A percentile compares a stretch with the other conserved stretches of the same genome.
phyloP scores from a whole-genome alignment of 2,797 vertebrate genomes.

The Sardinella longiceps region DNA sequence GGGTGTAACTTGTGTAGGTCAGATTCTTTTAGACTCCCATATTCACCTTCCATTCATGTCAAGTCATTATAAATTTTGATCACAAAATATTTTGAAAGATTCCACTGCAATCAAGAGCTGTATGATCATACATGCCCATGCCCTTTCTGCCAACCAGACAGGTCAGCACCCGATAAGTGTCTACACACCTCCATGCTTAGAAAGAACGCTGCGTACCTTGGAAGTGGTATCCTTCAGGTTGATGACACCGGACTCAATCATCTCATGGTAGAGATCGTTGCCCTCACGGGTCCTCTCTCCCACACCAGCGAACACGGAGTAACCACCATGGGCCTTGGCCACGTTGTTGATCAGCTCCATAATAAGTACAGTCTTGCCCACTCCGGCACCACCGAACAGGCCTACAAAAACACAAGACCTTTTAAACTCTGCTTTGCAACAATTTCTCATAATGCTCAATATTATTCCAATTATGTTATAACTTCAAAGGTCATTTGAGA shows the following conservation, averaged over 20 bases:
- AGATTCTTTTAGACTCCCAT: too few species aligned
- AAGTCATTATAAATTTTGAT: neutral
- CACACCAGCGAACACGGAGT: slow-evolving; percentile 95
- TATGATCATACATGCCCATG: too few species aligned
- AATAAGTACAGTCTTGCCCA: slow-evolving; percentile 96
- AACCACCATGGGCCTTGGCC: slow-evolving; percentile 96
- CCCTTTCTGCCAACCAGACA: too few species aligned
- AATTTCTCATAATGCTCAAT: too few species aligned
- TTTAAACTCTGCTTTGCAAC: too few species aligned
- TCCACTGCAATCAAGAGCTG: too few species aligned
- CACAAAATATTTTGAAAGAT: too few species aligned
- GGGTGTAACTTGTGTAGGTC: neutral
- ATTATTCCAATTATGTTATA: too few species aligned
- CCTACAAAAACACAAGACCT: slow-evolving; percentile 71
- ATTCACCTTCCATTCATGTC: neutral
- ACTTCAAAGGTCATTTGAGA: too few species aligned
- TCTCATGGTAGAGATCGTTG: slow-evolving; percentile 97
- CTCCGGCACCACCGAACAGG: slow-evolving; percentile 94
- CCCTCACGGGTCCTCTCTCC: slow-evolving; percentile 96
- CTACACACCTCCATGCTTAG: neutral
- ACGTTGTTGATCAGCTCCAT: slow-evolving; percentile 99
- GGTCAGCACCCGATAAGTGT: too few species aligned
- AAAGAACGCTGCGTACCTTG: slow-evolving; percentile 75
- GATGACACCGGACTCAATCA: slow-evolving; percentile 99
- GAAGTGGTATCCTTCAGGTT: slow-evolving; percentile 96